phyloP scores from a whole-genome alignment of 1,140 invertebrate species.

The Ostrea edulis region DNA sequence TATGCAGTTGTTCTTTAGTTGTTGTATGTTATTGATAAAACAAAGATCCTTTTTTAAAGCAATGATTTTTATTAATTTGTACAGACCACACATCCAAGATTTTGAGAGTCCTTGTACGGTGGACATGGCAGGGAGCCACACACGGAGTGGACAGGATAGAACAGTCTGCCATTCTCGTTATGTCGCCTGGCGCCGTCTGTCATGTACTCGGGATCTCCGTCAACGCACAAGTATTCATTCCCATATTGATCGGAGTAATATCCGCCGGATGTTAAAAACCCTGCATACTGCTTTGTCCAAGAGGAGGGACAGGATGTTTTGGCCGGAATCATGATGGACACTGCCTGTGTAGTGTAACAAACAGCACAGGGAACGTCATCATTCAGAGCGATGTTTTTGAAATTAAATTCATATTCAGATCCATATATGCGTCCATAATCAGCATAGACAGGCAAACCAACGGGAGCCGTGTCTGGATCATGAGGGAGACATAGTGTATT shows the following conservation, averaged over 20 bases:
- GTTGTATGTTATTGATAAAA: no score
- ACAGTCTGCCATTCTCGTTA: conserved; percentile 35
- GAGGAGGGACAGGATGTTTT: neutral
- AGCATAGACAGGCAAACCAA: neutral
- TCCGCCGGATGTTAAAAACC: neutral
- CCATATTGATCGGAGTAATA: neutral
- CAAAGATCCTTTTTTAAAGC: no score
- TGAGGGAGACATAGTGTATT: conserved; percentile 46
- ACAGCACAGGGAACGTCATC: conserved; percentile 50
- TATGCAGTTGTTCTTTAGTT: no score
- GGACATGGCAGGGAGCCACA: conserved; percentile 49
- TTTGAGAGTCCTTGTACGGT: conserved; percentile 11
- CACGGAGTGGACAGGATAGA: conserved; percentile 34
- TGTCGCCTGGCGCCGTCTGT: neutral
- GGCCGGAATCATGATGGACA: conserved; percentile 36
- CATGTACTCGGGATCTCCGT: neutral
- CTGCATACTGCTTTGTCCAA: neutral
- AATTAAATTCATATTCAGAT: conserved; percentile 42
- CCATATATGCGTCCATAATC: neutral
- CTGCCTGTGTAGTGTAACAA: neutral
- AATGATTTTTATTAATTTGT: conserved; percentile 23
- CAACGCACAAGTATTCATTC: neutral
- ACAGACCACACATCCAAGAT: conserved; percentile 44
- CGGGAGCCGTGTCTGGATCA: conserved; percentile 7
- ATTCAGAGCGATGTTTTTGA: neutral